Evolutionary conservation across 53 echinoderm and acorn worm species (phyloP).

Genomic region (Luidia sarsii): DNA sequence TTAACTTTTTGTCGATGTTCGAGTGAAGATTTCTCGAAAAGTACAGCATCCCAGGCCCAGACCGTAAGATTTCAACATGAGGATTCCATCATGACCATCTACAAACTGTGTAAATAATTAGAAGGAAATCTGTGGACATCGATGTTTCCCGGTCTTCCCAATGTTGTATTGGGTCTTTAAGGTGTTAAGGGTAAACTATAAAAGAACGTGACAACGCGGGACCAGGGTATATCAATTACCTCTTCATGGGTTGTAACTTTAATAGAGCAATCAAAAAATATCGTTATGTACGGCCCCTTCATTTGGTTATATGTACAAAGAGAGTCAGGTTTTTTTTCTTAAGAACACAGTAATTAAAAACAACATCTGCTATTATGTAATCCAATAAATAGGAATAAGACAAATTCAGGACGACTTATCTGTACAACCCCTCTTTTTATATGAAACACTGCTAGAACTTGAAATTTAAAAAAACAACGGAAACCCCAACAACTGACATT

Average conservation of each 20-base stretch:
- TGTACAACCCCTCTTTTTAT: constrained; percentile 41
- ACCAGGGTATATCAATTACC: background rate
- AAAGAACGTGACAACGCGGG: no score
- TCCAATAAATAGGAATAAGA: constrained; percentile 62
- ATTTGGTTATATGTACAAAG: constrained; percentile 47
- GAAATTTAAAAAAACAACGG: background rate
- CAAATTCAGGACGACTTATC: constrained; percentile 18
- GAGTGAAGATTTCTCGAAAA: no score
- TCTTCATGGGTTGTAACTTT: constrained; percentile 39
- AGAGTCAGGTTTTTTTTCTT: background rate
- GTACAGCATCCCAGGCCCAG: no score
- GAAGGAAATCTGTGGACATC: no score
- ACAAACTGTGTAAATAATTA: no score
- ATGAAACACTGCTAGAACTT: constrained; percentile 40
- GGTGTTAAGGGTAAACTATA: no score
- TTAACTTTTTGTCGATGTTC: no score
- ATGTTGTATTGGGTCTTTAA: no score
- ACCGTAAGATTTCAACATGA: no score
- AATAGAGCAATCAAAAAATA: constrained; percentile 54
- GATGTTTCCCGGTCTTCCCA: no score
- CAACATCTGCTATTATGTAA: constrained; percentile 32
- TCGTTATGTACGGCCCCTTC: constrained; percentile 39
- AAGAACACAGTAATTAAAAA: constrained; percentile 34
- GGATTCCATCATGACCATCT: no score
- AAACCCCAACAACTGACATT: no score